These are phyloP conservation scores for Dasyurus viverrinus DNA, from an alignment of 2,113 vertebrate species.

Conservation along the genomic window DNA sequence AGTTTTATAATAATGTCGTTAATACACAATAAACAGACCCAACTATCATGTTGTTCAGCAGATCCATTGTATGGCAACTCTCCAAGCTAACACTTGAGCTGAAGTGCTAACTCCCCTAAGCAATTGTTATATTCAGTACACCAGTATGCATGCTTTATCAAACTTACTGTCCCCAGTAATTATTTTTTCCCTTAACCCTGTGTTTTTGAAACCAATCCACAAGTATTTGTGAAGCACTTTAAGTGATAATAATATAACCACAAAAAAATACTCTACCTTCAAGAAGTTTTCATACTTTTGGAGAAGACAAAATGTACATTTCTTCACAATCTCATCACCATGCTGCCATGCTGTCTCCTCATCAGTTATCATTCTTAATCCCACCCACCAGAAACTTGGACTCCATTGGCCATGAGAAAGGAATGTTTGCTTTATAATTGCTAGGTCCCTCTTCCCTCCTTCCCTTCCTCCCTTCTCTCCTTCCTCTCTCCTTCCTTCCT, in stretches of 20 bases:
- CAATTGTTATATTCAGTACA: background rate
- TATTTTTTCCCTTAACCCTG: background rate
- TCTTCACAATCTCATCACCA: background rate
- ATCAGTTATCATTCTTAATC: background rate
- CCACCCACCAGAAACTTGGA: background rate
- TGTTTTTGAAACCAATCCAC: background rate
- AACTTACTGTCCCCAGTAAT: background rate
- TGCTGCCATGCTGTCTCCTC: background rate
- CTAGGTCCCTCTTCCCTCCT: background rate
- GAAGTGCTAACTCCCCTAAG: background rate
- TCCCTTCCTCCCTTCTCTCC: too few relatives aligned
- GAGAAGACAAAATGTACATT: background rate
- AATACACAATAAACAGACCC: background rate
- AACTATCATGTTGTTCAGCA: conserved; percentile 4
- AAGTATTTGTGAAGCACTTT: background rate
- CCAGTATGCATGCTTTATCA: background rate
- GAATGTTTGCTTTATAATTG: background rate
- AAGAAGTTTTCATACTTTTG: background rate
- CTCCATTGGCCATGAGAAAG: background rate
- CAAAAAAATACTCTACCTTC: background rate
- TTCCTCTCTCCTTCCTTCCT: too few relatives aligned
- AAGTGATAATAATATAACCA: background rate
- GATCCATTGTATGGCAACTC: background rate
- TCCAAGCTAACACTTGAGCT: background rate
- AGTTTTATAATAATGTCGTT: background rate